Evolutionary conservation across 2,888 invertebrate species (phyloP), one percentile per base, ranked within the genome.

Genomic region (Beris chalybata): DNA sequence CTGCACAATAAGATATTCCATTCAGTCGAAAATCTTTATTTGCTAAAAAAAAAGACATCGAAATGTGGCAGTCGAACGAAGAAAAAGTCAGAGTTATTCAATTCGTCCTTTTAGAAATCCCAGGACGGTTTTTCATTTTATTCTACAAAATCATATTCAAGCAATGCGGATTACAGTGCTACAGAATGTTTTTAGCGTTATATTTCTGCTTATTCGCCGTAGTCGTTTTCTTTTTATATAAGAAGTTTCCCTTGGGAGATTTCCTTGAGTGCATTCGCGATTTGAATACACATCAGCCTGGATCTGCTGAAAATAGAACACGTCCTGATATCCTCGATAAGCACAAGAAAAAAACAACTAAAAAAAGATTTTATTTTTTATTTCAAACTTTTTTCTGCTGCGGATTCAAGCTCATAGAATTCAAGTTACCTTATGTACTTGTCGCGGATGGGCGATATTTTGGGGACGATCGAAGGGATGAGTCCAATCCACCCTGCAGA

Each of bases 351-450:
- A 61, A 54, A n/a, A 15, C 44, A 45, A 9, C 11, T 29, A 44
- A 7, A 53, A 63, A 64, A 64, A 44, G 64, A 64, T 54, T 45
- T 44, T 22, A n/a, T 64, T 54, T 64, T 64, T 64, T 54, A 54
- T 44, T 64, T 45, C 15, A 48, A 48, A 48, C 22, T 22, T 48
- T 53, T 64, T 53, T 64, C 45, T 54, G 64, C 44, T 64, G 53
- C 55, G 54, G 22, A 64, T 54, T 61, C 52, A 32, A 61, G 5
- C 61, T 61, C 29, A 61, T 61, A 61, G 52, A 59, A 61, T 43
- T 61, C 61, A 61, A 61, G 61, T 61, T 61, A 52, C 61, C 61
- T 61, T 61, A 61, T 61, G 50, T 61, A 61, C 61, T 61, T 61
- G 38, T 38, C 61, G 52, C 52, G 15, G 22, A 48, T 59, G 58